Evolutionary conservation across 2,113 vertebrate genomes (phyloP).

Genomic region (Phylloscopus trochilus): DNA sequence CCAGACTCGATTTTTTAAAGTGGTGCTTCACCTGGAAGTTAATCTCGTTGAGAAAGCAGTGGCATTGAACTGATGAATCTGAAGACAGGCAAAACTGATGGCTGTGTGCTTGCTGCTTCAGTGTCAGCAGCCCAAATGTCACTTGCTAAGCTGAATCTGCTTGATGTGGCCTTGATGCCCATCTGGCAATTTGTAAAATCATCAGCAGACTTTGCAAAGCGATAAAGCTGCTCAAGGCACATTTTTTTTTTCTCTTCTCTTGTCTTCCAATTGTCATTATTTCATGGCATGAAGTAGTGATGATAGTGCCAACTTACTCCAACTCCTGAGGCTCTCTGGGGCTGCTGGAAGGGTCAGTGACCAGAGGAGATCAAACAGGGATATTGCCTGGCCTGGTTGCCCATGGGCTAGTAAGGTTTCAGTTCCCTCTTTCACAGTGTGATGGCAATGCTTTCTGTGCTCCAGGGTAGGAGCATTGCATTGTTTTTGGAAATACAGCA

Average conservation of each 20-base stretch:
- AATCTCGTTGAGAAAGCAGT: background rate
- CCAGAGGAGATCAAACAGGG: background rate
- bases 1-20: background rate
- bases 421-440: background rate
- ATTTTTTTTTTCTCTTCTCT: background rate
- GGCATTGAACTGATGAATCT: background rate
- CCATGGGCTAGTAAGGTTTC: background rate
- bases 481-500: background rate
- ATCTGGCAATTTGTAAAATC: slow-evolving; percentile 25
- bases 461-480: background rate
- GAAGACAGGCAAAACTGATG: background rate
- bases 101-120: background rate
- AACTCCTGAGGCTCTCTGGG: accelerated
- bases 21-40: background rate
- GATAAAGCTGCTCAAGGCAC: background rate
- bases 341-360: background rate
- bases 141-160: background rate
- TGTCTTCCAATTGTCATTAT: background rate
- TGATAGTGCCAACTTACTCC: background rate
- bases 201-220: background rate
- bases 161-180: background rate
- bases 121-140: background rate
- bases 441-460: background rate
- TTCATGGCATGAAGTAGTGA: background rate
- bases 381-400: background rate